Conservation (phyloP, 2,888 invertebrate species). For the Scaptomyza polygonia region DNA sequence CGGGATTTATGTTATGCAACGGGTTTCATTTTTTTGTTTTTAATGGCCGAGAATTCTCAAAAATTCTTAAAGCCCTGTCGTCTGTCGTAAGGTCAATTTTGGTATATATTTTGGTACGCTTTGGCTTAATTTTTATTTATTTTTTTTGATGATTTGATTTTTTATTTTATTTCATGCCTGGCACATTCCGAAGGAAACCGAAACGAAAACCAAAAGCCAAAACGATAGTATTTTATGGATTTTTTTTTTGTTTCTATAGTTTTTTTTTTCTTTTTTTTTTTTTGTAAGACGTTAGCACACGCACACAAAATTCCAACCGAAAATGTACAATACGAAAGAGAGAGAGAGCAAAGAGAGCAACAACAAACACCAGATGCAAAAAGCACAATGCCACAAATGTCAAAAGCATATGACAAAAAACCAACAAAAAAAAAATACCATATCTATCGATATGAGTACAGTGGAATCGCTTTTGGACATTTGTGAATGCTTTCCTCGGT, state of each 20-base stretch:
- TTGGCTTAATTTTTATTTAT: conserved; percentile 15
- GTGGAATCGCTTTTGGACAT: conserved; percentile 1
- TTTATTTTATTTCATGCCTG: conserved; percentile 22
- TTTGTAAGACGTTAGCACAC: conserved; percentile 83
- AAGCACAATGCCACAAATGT: conserved; percentile 26
- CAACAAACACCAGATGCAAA: conserved; percentile 15
- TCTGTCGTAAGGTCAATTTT: conserved; percentile 64
- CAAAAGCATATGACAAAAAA: background rate
- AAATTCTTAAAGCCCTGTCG: conserved; percentile 39
- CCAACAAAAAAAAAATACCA: background rate
- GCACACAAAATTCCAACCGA: conserved; percentile 82
- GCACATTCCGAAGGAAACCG: conserved; percentile 58
- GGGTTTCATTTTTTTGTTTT: conserved; percentile 18
- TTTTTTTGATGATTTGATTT: conserved; percentile 11
- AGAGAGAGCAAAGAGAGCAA: conserved; percentile 57
- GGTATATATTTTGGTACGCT: conserved; percentile 61
- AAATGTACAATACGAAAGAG: conserved; percentile 69
- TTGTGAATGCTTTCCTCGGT: conserved; percentile 31
- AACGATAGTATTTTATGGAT: conserved; percentile 34
- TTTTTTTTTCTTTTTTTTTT: conserved; percentile 34
- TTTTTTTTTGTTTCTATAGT: too few relatives aligned
- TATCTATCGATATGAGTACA: background rate
- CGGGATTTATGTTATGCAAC: conserved; percentile 68
- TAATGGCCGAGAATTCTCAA: background rate
- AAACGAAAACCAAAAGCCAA: conserved; percentile 60